phyloP scores from a whole-genome alignment of 2,888 invertebrate genomes.

The Drosophila meridiana region DNA sequence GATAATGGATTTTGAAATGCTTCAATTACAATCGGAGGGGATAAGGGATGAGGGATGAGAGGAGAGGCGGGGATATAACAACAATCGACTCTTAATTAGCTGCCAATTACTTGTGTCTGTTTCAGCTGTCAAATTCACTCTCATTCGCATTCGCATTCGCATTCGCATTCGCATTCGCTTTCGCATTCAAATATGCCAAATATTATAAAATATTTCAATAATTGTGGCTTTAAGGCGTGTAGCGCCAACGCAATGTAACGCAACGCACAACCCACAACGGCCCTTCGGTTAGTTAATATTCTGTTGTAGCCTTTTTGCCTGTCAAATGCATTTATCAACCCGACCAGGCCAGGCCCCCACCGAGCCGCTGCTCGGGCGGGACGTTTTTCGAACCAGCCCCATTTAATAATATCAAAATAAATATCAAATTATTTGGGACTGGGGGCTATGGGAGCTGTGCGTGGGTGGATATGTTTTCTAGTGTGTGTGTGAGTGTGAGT shows the following conservation, averaged over 20 bases:
- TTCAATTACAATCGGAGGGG: conserved; percentile 15
- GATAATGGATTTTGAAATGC: conserved; percentile 16
- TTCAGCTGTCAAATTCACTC: conserved; percentile 19
- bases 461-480: neutral
- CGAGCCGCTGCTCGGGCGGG: neutral
- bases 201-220: conserved; percentile 21
- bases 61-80: neutral
- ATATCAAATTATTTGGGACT: conserved; percentile 36
- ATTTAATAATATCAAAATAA: conserved; percentile 48
- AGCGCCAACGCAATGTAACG: neutral
- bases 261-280: neutral
- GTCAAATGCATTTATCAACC: conserved; percentile 42
- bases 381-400: conserved; percentile 6
- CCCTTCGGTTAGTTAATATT: conserved; percentile 16
- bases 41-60: neutral
- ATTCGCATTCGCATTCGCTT: neutral
- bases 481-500: neutral
- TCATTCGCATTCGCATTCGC: conserved; percentile 5
- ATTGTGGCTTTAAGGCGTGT: conserved; percentile 12
- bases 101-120: conserved; percentile 20
- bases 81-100: conserved; percentile 24
- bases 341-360: neutral
- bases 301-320: conserved; percentile 14
- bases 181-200: conserved; percentile 1
- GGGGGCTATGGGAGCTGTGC: neutral